Evolutionary conservation across 2,888 invertebrate genomes (phyloP).

Genomic region (Sarcophaga rosellei): DNA sequence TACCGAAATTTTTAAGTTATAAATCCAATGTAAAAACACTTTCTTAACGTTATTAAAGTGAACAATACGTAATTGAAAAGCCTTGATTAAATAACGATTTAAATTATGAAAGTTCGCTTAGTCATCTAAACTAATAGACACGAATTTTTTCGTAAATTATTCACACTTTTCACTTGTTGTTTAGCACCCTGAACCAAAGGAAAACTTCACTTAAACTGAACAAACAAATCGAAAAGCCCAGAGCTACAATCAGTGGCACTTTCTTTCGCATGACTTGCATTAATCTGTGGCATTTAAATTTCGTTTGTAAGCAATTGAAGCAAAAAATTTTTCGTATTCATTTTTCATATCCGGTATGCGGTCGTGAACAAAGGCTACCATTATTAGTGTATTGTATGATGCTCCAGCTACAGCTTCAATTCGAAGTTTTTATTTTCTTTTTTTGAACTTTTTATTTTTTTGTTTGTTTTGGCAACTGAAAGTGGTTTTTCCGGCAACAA

Average conservation of each 20-base stretch:
- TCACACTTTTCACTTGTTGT: neutral
- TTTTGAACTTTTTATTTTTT: neutral
- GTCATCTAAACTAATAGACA: neutral
- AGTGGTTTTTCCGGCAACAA: slow-evolving; percentile 70
- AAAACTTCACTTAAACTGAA: neutral
- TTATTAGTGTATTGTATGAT: neutral
- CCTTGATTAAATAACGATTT: too few relatives aligned
- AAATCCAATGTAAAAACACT: too few relatives aligned
- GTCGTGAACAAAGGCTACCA: neutral
- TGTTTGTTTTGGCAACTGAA: slow-evolving; percentile 51
- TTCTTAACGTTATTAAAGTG: neutral
- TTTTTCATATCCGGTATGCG: slow-evolving; percentile 38
- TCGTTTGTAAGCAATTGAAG: neutral
- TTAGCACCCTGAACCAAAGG: neutral
- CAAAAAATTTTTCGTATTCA: neutral
- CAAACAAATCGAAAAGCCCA: neutral
- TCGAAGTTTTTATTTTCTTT: neutral
- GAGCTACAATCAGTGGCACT: neutral
- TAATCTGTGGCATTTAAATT: neutral
- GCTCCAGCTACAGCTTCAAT: neutral
- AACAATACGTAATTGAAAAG: neutral
- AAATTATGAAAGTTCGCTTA: neutral
- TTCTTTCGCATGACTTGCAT: neutral
- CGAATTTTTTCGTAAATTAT: neutral
- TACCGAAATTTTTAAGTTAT: too few relatives aligned